phyloP scores from a whole-genome alignment of 35 echinoderm and acorn worm genomes.

The Ophioderma brevispina region DNA sequence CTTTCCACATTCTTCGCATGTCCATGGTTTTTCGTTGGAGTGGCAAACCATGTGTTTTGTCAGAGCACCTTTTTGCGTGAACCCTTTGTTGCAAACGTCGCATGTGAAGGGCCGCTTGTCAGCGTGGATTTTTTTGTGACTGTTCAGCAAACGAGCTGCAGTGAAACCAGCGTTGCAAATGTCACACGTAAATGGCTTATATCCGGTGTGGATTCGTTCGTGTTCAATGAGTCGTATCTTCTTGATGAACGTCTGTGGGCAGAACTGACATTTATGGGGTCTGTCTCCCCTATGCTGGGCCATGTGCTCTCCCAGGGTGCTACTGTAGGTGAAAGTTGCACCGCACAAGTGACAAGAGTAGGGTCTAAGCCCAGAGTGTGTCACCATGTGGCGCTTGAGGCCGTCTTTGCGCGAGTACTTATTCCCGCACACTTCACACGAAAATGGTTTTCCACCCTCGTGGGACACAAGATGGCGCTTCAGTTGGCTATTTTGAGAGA shows the following conservation, averaged over 20 bases:
- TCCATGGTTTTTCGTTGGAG: neutral
- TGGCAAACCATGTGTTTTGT: neutral
- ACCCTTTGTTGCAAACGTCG: neutral
- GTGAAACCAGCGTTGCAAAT: neutral
- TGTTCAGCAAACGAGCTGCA: neutral
- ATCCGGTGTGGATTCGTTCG: neutral
- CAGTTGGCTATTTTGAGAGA: constrained; percentile 16
- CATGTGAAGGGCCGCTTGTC: neutral
- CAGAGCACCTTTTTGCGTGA: neutral
- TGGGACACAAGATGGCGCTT: constrained; percentile 35
- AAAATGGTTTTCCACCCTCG: constrained; percentile 36
- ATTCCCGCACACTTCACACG: constrained; percentile 39
- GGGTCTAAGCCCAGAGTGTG: neutral
- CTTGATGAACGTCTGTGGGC: neutral
- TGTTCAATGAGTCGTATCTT: neutral
- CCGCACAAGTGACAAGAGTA: neutral
- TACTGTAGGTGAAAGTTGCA: neutral
- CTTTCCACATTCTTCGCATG: neutral
- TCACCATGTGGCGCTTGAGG: neutral
- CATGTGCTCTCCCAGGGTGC: neutral
- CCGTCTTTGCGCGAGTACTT: constrained; percentile 9
- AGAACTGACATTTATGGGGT: neutral
- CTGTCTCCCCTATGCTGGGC: neutral
- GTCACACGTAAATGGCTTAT: neutral
- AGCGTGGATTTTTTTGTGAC: neutral